Evolutionary conservation across 2,797 vertebrate species (phyloP), one percentile per base, ranked within the genome.

Genomic region (Melanotaenia boesemani): DNA sequence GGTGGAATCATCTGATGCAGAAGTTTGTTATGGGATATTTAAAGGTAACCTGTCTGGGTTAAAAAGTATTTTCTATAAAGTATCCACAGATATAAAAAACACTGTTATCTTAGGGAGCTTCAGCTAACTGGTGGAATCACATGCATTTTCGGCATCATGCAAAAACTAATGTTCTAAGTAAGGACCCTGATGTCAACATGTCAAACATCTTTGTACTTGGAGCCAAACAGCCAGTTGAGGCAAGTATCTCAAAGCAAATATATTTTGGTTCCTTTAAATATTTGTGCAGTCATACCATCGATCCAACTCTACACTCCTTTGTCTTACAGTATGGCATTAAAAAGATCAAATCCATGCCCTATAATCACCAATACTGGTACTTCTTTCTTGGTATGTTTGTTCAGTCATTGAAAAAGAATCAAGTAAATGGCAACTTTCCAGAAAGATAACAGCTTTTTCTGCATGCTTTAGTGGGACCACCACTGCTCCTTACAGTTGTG

Each of bases 71-170:
- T 16, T 46, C 28, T 41, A 20, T 34, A 7, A 22, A 46, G 24
- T 57, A 8, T 2, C 22, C 50, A 11, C 4, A 9, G 20, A 39
- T 46, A 34, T 50, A 39, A 79, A 24, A 44, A 18, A 10, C 3
- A 5, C 0, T 2, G 4, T 61, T 73, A 63, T 70, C 36, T 60
- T 79, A 99, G 97, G 98, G 98, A 24, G 97, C 96, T 9, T 98
- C 98, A 9, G 97, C 96, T 60, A 96, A 96, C 86, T 99, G 98
- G 98, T 99, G 98, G 98, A 99, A 99, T 89, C 97, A 99, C 69
- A 95, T 97, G 5, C 98, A 99, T 88, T 98, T 97, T 90, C 97
- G 98, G 84, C 98, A 99, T 76, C 98, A 99, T 0, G 97, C 97
- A 58, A 99, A 99, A 79, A 97, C 98, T 72, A 99, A 99, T 83